Conservation (phyloP, 2,888 invertebrate species). For the Apocheima hispidaria region DNA sequence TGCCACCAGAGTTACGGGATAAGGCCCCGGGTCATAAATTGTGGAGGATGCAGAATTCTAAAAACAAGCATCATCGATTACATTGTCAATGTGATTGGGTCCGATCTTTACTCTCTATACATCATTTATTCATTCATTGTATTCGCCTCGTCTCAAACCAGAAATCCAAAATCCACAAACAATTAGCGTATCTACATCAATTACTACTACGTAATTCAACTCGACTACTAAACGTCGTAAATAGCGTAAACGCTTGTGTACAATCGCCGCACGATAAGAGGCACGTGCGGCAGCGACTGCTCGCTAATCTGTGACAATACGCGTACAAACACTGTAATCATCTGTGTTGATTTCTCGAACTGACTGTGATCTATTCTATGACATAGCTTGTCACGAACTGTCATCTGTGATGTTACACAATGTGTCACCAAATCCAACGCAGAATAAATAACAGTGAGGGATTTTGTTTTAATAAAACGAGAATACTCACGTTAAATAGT, state of each 20-base stretch:
- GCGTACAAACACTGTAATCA: conserved; percentile 5
- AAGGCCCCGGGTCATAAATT: too few relatives aligned
- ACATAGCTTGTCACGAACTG: not conserved
- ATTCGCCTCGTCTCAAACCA: too few relatives aligned
- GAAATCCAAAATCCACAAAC: not conserved
- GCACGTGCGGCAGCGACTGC: conserved; percentile 22
- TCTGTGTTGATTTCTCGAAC: conserved; percentile 1
- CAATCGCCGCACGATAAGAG: conserved; percentile 25
- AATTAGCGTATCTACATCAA: conserved; percentile 11
- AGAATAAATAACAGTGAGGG: conserved; percentile 9
- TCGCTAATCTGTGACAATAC: conserved; percentile 16
- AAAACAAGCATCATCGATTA: too few relatives aligned
- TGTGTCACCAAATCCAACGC: conserved; percentile 13
- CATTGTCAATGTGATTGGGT: too few relatives aligned
- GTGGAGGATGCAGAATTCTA: too few relatives aligned
- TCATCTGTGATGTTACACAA: conserved; percentile 8
- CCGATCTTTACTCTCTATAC: too few relatives aligned
- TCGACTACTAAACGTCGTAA: conserved; percentile 14
- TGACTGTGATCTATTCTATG: conserved; percentile 4
- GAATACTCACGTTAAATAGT: too few relatives aligned
- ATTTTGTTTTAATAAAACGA: too few relatives aligned
- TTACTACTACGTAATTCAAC: conserved; percentile 10
- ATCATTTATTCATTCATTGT: too few relatives aligned
- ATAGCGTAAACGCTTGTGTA: conserved; percentile 30
- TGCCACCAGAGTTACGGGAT: too few relatives aligned